Conservation (phyloP, 2,797 vertebrate species). For the Leuciscus waleckii region DNA sequence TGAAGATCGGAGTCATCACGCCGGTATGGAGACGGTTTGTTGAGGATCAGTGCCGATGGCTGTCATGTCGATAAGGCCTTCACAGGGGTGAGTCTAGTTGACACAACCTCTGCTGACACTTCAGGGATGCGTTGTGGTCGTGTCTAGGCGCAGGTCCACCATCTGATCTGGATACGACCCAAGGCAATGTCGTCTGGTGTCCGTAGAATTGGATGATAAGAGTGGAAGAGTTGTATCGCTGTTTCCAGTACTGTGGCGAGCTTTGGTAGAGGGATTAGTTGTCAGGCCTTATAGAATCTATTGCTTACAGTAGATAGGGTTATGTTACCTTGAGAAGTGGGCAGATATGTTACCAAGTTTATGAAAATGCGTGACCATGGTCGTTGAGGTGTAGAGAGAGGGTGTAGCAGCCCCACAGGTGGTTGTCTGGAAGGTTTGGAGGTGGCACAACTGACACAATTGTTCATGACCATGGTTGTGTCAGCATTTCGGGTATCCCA, state of each 20-base stretch:
- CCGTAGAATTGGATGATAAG: not conserved
- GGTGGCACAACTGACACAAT: not conserved
- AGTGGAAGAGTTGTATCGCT: not conserved
- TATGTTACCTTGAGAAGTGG: not conserved
- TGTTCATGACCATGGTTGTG: not conserved
- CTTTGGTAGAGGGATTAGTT: not conserved
- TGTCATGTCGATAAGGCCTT: too few species aligned
- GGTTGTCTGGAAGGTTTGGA: not conserved
- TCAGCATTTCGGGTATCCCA: not conserved
- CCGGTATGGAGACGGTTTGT: too few species aligned
- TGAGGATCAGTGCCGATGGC: too few species aligned
- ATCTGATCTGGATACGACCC: not conserved
- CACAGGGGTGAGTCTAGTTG: too few species aligned
- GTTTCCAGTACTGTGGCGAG: not conserved
- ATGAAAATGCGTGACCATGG: not conserved
- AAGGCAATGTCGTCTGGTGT: not conserved
- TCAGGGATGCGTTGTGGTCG: too few species aligned
- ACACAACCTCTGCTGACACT: too few species aligned
- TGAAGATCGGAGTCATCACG: too few species aligned
- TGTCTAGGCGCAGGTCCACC: too few species aligned
- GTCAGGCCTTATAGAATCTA: not conserved
- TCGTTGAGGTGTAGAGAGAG: not conserved
- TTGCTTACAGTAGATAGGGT: not conserved
- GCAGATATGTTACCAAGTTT: not conserved
- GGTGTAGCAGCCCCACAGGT: not conserved